Conservation (phyloP, 2,113 vertebrate species). For the Lophius piscatorius region DNA sequence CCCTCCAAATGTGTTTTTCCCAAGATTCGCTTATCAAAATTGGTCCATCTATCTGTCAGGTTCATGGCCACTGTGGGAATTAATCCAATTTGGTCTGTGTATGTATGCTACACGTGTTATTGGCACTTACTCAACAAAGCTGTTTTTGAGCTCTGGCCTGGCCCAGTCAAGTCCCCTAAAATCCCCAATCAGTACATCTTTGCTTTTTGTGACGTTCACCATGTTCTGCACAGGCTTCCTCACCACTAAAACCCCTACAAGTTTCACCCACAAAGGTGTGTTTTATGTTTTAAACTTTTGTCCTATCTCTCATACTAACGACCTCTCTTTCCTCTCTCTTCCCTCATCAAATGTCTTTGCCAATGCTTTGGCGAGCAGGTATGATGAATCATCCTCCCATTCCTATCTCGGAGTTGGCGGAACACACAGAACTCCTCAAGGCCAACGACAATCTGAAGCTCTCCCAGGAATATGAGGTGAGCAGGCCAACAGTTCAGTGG, state of each 20-base stretch:
- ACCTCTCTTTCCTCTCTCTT: slow-evolving; percentile 16
- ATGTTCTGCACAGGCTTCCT: slow-evolving; percentile 61
- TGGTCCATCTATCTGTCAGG: neutral
- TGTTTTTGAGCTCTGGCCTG: slow-evolving; percentile 75
- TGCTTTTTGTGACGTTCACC: slow-evolving; percentile 39
- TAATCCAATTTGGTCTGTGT: slow-evolving; percentile 9
- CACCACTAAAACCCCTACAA: slow-evolving; percentile 58
- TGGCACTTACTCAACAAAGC: slow-evolving; percentile 5
- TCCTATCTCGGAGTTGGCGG: slow-evolving; percentile 91
- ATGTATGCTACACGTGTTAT: slow-evolving; percentile 7
- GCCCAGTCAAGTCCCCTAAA: slow-evolving; percentile 39
- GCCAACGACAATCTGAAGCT: slow-evolving; percentile 99
- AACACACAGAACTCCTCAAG: slow-evolving; percentile 96
- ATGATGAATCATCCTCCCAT: slow-evolving; percentile 98
- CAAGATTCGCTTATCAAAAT: neutral
- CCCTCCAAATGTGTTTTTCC: slow-evolving; percentile 6
- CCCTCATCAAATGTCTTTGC: slow-evolving; percentile 26
- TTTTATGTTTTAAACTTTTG: neutral
- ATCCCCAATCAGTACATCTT: slow-evolving; percentile 28
- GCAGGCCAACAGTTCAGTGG: slow-evolving; percentile 42
- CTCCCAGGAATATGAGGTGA: slow-evolving; percentile 98
- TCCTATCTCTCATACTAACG: slow-evolving; percentile 11
- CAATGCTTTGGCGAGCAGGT: slow-evolving; percentile 75
- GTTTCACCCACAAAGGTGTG: neutral
- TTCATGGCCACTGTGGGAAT: slow-evolving; percentile 1